phyloP scores from a whole-genome alignment of 2,888 invertebrate species.

The Phragmatobia fuliginosa region DNA sequence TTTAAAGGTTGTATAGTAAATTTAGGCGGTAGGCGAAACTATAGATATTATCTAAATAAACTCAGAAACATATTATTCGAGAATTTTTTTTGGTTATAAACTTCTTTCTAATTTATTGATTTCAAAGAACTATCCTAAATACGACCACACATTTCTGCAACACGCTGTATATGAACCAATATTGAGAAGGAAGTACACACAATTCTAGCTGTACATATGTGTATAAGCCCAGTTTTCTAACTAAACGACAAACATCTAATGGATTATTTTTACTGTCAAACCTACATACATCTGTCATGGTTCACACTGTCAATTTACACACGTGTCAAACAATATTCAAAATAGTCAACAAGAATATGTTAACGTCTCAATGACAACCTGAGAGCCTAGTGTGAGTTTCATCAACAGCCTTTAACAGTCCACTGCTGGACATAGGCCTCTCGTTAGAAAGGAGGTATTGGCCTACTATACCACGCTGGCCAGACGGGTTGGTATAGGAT shows the following conservation, averaged over 20 bases:
- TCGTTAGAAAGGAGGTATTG: no score
- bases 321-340: constrained; percentile 39
- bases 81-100: no score
- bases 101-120: background rate
- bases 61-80: no score
- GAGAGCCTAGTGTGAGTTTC: no score
- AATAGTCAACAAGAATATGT: constrained; percentile 53
- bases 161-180: background rate
- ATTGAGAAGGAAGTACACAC: background rate
- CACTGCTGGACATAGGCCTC: no score
- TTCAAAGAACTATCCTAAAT: background rate
- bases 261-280: constrained; percentile 24
- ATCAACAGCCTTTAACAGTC: no score
- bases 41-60: no score
- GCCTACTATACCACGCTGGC: no score
- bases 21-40: background rate
- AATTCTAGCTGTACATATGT: background rate
- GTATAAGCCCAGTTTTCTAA: background rate
- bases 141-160: background rate
- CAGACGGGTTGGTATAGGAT: no score
- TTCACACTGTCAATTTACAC: constrained; percentile 39
- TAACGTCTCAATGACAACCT: constrained; percentile 29
- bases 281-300: constrained; percentile 39
- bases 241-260: constrained; percentile 27
- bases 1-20: background rate